Evolutionary conservation across 2,888 invertebrate species (phyloP).

Genomic region (Mythimna lalbum): DNA sequence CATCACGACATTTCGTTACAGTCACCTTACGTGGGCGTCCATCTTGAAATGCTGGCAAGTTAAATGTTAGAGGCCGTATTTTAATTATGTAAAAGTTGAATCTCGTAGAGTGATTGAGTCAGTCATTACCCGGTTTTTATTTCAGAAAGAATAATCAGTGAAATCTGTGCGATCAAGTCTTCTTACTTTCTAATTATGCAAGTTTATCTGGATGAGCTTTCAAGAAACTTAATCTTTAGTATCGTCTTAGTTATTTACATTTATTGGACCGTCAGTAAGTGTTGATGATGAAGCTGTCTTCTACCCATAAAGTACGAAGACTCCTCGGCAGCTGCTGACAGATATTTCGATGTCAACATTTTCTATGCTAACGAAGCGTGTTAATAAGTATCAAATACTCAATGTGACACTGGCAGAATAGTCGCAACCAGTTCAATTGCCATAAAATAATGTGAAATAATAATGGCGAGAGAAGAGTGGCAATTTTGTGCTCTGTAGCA

Average conservation of each 20-base stretch:
- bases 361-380: not conserved
- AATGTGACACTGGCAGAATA: too few relatives aligned
- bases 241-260: not conserved
- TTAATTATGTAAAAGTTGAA: constrained; percentile 50
- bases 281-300: too few relatives aligned
- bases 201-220: constrained; percentile 11
- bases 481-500: too few relatives aligned
- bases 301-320: too few relatives aligned
- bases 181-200: constrained; percentile 23
- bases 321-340: too few relatives aligned
- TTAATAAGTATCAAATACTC: too few relatives aligned
- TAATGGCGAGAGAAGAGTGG: too few relatives aligned
- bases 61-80: constrained; percentile 36
- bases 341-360: not conserved
- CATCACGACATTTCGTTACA: constrained; percentile 26
- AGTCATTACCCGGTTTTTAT: constrained; percentile 4
- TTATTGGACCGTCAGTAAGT: too few relatives aligned
- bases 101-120: constrained; percentile 28
- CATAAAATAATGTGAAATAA: too few relatives aligned
- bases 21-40: constrained; percentile 47
- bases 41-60: constrained; percentile 37
- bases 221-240: not conserved
- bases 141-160: constrained; percentile 19
- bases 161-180: constrained; percentile 15
- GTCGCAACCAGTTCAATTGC: too few relatives aligned